These are phyloP conservation scores for Sebastes nivosus DNA, from an alignment of 2,797 vertebrate species.

Conservation along the genomic window DNA sequence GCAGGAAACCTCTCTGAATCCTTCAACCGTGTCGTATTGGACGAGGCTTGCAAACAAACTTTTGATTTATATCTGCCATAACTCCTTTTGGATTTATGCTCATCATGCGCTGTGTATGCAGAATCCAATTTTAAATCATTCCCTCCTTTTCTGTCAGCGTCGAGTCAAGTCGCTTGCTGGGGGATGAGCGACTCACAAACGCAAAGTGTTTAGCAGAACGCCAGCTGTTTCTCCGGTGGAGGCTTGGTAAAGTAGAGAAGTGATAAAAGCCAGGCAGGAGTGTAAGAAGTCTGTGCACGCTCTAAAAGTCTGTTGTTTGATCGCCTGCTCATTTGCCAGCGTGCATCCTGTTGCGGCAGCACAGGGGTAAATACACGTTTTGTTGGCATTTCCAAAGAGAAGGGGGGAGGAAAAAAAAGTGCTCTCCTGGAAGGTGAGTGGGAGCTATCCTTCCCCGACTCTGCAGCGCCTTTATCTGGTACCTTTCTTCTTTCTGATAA, in stretches of 20 bases:
- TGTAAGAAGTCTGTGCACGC: constrained; percentile 49
- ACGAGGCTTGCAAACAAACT: constrained; percentile 56
- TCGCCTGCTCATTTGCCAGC: constrained; percentile 49
- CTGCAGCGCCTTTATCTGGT: constrained; percentile 55
- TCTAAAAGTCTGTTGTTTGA: constrained; percentile 51
- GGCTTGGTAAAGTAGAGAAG: constrained; percentile 21
- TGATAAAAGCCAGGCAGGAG: constrained; percentile 53
- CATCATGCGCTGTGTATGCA: constrained; percentile 51
- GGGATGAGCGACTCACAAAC: constrained; percentile 56
- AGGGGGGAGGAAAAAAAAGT: background rate
- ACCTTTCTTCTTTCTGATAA: constrained; percentile 68
- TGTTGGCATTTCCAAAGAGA: constrained; percentile 47
- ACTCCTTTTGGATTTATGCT: constrained; percentile 62
- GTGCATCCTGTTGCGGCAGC: constrained; percentile 46
- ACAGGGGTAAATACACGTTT: constrained; percentile 50
- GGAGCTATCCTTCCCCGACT: constrained; percentile 54
- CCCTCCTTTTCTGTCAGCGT: constrained; percentile 34
- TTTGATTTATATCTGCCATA: constrained; percentile 68
- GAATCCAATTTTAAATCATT: constrained; percentile 62
- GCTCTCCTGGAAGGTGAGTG: constrained; percentile 48
- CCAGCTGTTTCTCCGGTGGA: constrained; percentile 60
- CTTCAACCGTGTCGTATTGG: constrained; percentile 6
- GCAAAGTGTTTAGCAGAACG: constrained; percentile 56
- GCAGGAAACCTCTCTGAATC: constrained; percentile 10
- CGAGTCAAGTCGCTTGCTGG: constrained; percentile 1